Conservation (phyloP, 1,140 invertebrate species). For the Sinella curviseta region DNA sequence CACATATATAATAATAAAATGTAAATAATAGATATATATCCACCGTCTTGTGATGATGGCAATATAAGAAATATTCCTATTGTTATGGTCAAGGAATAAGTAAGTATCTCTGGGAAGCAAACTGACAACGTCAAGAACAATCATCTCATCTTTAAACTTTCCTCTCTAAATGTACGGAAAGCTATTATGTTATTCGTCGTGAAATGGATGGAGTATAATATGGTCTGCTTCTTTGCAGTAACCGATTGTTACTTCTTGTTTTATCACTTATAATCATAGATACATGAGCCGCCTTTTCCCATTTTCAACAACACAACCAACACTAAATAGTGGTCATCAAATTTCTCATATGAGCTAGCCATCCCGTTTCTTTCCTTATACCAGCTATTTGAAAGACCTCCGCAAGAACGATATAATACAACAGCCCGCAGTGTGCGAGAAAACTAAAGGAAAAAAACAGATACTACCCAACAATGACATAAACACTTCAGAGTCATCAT, state of each 20-base stretch:
- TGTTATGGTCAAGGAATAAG: neutral
- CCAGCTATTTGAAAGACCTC: too few species aligned
- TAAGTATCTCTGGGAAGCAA: neutral
- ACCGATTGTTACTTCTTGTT: slow-evolving; percentile 3
- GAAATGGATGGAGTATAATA: neutral
- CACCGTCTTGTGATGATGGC: neutral
- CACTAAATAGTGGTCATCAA: too few species aligned
- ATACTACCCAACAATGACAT: neutral
- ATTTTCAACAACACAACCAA: neutral
- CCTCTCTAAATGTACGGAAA: too few species aligned
- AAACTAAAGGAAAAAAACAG: too few species aligned
- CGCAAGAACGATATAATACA: too few species aligned
- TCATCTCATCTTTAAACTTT: neutral
- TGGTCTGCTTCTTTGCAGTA: neutral
- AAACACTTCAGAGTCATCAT: neutral
- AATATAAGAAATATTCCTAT: neutral
- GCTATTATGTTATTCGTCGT: neutral
- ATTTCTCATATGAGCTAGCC: too few species aligned
- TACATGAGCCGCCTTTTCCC: neutral
- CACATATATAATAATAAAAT: too few species aligned
- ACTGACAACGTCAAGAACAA: slow-evolving; percentile 2
- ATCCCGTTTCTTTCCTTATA: too few species aligned
- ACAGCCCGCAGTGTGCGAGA: too few species aligned
- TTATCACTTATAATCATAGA: neutral
- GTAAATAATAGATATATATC: too few species aligned